phyloP scores from a whole-genome alignment of 2,113 vertebrate species.

The Anarhynchus alexandrinus region DNA sequence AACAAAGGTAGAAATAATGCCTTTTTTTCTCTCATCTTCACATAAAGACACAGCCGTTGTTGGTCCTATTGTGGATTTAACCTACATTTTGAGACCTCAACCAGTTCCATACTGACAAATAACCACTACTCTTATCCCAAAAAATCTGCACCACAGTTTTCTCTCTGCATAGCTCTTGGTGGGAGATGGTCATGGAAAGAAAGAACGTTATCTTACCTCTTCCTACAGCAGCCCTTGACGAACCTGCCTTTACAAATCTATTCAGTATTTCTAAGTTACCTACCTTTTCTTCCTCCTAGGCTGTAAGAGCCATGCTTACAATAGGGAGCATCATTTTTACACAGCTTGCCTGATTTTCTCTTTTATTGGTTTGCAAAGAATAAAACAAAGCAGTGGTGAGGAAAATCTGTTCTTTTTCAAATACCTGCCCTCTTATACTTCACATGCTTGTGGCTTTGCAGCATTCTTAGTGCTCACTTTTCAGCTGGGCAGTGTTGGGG shows the following conservation, averaged over 20 bases:
- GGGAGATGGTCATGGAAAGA: not conserved
- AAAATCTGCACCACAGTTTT: not conserved
- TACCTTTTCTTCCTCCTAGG: not conserved
- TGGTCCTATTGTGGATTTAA: not conserved
- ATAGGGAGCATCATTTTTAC: not conserved
- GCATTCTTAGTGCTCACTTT: not conserved
- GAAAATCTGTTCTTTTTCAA: not conserved
- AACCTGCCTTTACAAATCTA: not conserved
- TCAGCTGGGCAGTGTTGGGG: not conserved
- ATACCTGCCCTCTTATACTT: not conserved
- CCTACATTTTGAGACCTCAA: not conserved
- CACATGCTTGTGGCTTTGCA: not conserved
- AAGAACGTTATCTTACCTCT: not conserved
- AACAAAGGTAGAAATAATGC: slow-evolving; percentile 14
- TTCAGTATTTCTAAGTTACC: not conserved
- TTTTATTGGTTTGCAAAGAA: slow-evolving; percentile 16
- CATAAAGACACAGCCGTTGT: not conserved
- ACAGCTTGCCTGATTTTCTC: not conserved
- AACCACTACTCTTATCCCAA: not conserved
- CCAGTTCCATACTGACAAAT: not conserved
- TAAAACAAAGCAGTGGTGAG: not conserved
- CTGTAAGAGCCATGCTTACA: not conserved
- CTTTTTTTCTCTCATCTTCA: not conserved
- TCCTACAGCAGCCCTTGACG: not conserved
- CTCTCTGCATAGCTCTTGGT: not conserved